phyloP scores from a whole-genome alignment of 2,113 vertebrate genomes.

The Felis catus region F.catus_Fca126_mat1.0 CM031422.1:17992001-17992500 shows the following conservation, averaged over 20 bases:
- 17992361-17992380: neutral
- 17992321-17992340: neutral
- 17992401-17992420: neutral
- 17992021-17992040: neutral
- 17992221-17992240: neutral
- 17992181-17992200: neutral
- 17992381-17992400: neutral
- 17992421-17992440: neutral
- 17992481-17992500: neutral
- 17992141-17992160: neutral
- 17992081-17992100: neutral
- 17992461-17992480: neutral
- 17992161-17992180: neutral
- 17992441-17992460: neutral
- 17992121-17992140: neutral
- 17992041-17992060: neutral
- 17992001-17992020: neutral
- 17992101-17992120: neutral
- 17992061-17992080: neutral
- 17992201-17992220: neutral
- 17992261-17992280: neutral
- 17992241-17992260: neutral
- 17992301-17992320: neutral
- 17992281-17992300: neutral
- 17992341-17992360: neutral